Base-by-base conservation (phyloP, 2,888 invertebrate genomes). In the Pyrgus malvae region DNA sequence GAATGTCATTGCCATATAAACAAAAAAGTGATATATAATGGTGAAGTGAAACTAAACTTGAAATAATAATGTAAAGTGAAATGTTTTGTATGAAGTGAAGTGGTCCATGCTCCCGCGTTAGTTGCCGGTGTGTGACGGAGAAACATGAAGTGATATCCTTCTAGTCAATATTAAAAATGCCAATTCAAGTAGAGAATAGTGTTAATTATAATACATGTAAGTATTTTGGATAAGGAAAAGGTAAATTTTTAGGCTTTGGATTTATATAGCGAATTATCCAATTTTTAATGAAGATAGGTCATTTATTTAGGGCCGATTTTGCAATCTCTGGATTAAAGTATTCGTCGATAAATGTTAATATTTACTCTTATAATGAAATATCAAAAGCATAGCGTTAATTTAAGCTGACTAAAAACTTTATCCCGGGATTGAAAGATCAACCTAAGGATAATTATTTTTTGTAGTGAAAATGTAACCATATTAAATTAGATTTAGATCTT, bases 121-220 rank as follows among this genome's bases (percentile, higher is more conserved):
- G 7, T 33, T 25, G 46, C 49, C 40, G 45, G 61, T 44, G 51
- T 40, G 56, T 62, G 61, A 58, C 44, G 45, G 49, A 46, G 37
- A 17, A 56, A 53, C 55, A 76, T 74, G 74, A 65, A 68, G 70
- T 79, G 75, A 74, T 62, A 58, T 12, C 14, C 41, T n/a, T 61
- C 64, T 67, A 66, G 67, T 65, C 66, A 69, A 60, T 27, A 64
- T 53, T 64, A 75, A 81, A 65, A 68, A 89, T 89, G 89, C 88
- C 88, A 67, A 89, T 89, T 77, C 89, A 89, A 76, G 85, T 89
- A 72, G 89, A 90, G 63, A 88, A 78, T 75, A 78, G 76, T 72
- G 80, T 88, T 60, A 79, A 74, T 71, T 89, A 88, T 74, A 85
- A 73, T 75, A 79, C 87, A 81, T 89, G 89, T 89, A 78, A 89